phyloP scores from a whole-genome alignment of 1,140 invertebrate genomes.

The Drosophila pandora region DNA sequence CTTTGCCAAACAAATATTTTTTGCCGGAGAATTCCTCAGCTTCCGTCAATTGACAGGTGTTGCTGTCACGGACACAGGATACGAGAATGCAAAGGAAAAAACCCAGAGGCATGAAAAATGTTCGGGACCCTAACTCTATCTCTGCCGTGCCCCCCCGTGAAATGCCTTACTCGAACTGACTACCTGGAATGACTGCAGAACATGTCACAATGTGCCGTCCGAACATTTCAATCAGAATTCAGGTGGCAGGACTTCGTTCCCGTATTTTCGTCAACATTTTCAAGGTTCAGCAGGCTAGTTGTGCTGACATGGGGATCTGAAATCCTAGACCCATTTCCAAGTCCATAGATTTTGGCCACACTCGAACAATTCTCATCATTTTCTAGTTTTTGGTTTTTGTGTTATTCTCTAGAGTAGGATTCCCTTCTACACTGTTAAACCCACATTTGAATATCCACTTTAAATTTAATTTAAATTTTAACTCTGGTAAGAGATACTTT shows the following conservation, averaged over 20 bases:
- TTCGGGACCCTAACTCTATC: conserved; percentile 1
- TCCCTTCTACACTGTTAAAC: neutral
- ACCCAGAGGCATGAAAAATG: conserved; percentile 15
- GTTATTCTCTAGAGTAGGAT: neutral
- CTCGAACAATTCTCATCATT: conserved; percentile 27
- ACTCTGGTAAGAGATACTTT: conserved; percentile 42
- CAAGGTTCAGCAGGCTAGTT: neutral
- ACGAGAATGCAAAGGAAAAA: conserved; percentile 38
- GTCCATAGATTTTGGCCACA: conserved; percentile 16
- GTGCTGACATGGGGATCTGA: conserved; percentile 42
- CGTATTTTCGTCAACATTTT: neutral
- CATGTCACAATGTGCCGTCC: conserved; percentile 31
- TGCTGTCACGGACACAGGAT: conserved; percentile 48
- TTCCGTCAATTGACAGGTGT: conserved; percentile 32
- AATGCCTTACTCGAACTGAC: neutral
- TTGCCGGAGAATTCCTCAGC: neutral
- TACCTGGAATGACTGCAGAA: conserved; percentile 35
- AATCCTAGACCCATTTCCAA: conserved; percentile 6
- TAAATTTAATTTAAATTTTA: conserved; percentile 51
- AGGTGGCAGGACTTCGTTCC: conserved; percentile 13
- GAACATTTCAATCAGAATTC: conserved; percentile 70
- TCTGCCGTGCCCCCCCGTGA: neutral
- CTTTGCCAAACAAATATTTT: neutral
- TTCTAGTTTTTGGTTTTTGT: neutral
- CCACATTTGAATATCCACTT: neutral